phyloP scores from a whole-genome alignment of 2,888 invertebrate genomes.

The Osmoderma eremita region DNA sequence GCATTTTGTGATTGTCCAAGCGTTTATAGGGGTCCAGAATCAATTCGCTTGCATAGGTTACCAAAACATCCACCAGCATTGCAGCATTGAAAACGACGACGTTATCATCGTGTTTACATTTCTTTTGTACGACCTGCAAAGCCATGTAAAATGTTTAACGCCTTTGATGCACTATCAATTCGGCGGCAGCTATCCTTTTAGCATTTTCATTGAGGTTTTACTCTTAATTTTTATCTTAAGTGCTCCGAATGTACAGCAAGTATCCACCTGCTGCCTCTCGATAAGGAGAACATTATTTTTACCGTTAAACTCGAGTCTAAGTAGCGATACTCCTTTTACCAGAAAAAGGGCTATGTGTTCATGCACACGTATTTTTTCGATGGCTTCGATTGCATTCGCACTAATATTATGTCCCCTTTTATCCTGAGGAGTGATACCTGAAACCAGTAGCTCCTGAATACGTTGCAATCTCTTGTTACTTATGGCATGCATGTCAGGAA shows the following conservation, averaged over 20 bases:
- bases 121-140: conserved; percentile 25
- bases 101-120: no score
- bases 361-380: no score
- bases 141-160: conserved; percentile 49
- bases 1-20: no score
- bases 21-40: no score
- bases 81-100: no score
- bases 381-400: not conserved
- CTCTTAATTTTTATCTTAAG: conserved; percentile 43
- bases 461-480: no score
- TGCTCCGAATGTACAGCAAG: conserved; percentile 44
- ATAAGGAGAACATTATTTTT: conserved; percentile 41
- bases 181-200: conserved; percentile 48
- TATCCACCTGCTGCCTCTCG: conserved; percentile 45
- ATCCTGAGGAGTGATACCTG: no score
- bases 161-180: conserved; percentile 47
- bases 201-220: conserved; percentile 44
- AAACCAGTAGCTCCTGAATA: no score
- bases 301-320: conserved; percentile 37
- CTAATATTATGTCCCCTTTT: no score
- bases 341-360: conserved; percentile 10
- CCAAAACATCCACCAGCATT: no score
- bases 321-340: conserved; percentile 37
- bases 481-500: no score
- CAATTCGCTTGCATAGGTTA: no score